Evolutionary conservation across 1,140 invertebrate genomes (phyloP).

Genomic region (Ceratina calcarata): DNA sequence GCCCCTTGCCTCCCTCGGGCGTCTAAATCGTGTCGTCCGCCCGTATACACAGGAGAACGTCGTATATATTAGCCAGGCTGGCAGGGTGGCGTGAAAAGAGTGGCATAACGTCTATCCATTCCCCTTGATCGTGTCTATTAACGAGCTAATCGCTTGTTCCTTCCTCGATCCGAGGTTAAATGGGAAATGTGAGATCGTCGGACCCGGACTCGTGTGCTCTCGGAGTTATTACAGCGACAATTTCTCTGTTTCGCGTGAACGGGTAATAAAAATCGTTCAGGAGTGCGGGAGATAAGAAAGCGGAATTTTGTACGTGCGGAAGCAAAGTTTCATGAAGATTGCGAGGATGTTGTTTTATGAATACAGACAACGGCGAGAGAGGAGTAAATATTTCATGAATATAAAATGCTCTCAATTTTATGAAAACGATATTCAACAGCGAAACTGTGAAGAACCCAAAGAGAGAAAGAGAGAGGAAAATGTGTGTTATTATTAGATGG

Average conservation of each 20-base stretch:
- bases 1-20: not conserved
- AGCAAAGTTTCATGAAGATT: not conserved
- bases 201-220: not conserved
- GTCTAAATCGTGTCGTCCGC: slow-evolving; percentile 5
- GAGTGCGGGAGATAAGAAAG: not conserved
- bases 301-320: not conserved
- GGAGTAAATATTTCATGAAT: slow-evolving; percentile 12
- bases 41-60: slow-evolving; percentile 17
- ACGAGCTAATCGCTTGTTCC: slow-evolving; percentile 3
- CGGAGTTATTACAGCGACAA: not conserved
- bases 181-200: not conserved
- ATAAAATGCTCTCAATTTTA: not conserved
- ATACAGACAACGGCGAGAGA: not conserved
- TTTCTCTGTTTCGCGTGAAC: not conserved
- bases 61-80: slow-evolving; percentile 6
- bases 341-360: slow-evolving; percentile 2
- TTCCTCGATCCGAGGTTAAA: not conserved
- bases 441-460: not conserved
- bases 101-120: not conserved
- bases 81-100: slow-evolving; percentile 16
- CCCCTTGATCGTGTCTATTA: not conserved
- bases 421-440: not conserved
- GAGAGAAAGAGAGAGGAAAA: not conserved
- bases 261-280: not conserved
- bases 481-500: no score